Conservation (phyloP, 2,113 vertebrate genomes). For the Amphiprion ocellaris region DNA sequence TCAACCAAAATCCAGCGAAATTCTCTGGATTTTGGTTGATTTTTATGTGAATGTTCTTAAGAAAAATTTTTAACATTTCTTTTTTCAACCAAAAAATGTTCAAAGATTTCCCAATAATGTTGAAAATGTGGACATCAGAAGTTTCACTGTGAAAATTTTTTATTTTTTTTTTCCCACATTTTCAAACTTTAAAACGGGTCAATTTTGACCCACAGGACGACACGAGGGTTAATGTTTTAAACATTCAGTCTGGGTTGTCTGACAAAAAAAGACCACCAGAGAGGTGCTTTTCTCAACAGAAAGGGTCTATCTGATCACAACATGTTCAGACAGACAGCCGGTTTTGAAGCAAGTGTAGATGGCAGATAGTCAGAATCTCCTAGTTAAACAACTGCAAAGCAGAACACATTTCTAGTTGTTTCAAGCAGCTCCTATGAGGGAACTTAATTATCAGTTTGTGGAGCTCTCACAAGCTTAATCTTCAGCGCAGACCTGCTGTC, state of each 20-base stretch:
- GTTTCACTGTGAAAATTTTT: no score
- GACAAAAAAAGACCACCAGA: neutral
- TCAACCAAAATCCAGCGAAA: no score
- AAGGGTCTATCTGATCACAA: neutral
- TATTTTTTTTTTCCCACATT: no score
- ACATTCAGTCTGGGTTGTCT: neutral
- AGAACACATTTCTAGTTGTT: neutral
- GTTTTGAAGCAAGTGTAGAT: neutral
- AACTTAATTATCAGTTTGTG: neutral
- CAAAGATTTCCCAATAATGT: no score
- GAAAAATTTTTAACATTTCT: no score
- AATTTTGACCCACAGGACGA: no score
- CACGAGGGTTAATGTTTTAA: neutral
- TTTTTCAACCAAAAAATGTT: no score
- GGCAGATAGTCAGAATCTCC: neutral
- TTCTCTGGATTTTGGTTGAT: no score
- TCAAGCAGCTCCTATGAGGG: neutral
- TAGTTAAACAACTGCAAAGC: neutral
- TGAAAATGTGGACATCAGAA: no score
- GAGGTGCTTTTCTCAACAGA: neutral
- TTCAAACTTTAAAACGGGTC: no score
- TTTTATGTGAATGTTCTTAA: no score
- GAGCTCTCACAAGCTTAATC: neutral
- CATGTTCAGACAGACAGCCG: neutral
- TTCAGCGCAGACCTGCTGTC: neutral